Conservation (phyloP, 2,113 vertebrate genomes). For the human region DNA sequence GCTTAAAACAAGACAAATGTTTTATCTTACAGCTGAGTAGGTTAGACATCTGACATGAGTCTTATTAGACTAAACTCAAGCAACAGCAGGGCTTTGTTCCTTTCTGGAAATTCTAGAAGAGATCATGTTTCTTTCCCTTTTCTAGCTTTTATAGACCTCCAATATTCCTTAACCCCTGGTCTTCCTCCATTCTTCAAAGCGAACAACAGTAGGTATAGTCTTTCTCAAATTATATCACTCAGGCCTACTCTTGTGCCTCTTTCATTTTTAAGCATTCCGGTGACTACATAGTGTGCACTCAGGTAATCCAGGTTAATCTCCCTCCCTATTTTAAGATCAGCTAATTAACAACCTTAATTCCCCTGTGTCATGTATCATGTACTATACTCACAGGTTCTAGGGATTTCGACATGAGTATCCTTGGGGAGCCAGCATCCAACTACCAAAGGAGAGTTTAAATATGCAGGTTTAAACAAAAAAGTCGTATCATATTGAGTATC, state of each 20-base stretch:
- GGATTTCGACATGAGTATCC: background rate
- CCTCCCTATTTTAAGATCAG: background rate
- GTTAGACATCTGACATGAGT: background rate
- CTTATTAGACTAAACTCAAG: background rate
- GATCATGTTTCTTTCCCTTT: background rate
- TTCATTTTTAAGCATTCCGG: background rate
- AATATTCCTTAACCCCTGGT: background rate
- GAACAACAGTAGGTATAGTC: background rate
- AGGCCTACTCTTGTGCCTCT: background rate
- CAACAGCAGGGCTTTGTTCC: background rate
- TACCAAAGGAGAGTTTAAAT: background rate
- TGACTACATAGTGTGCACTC: background rate
- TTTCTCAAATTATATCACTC: background rate
- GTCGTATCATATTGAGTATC: background rate
- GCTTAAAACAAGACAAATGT: background rate
- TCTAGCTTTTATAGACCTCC: background rate
- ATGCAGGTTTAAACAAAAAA: background rate
- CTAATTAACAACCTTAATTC: background rate
- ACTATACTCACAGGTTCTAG: background rate
- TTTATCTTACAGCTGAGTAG: background rate
- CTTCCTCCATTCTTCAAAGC: background rate
- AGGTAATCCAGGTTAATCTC: background rate
- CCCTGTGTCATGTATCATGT: background rate
- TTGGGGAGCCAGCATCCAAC: background rate
- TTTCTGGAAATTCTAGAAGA: background rate